phyloP scores from a whole-genome alignment of 2,888 invertebrate genomes.

The Oeneis ivallda region DNA sequence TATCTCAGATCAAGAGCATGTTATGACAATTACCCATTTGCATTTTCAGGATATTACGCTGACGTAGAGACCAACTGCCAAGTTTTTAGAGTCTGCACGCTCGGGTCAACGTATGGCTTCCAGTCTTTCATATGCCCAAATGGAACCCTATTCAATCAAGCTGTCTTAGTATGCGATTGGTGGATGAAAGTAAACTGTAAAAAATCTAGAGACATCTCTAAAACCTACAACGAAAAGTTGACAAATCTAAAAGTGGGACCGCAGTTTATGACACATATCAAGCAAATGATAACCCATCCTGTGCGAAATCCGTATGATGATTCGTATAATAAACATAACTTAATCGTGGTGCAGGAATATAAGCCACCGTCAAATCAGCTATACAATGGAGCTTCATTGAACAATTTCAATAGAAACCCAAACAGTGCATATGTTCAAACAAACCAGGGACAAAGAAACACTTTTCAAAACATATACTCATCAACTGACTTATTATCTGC shows the following conservation, averaged over 20 bases:
- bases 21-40: neutral
- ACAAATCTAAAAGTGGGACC: constrained; percentile 75
- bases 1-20: neutral
- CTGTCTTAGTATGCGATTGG: constrained; percentile 85
- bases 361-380: constrained; percentile 68
- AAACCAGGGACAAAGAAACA: constrained; percentile 58
- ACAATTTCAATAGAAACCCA: constrained; percentile 57
- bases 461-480: constrained; percentile 48
- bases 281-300: constrained; percentile 80
- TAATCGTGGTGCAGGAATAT: constrained; percentile 72
- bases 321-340: constrained; percentile 58
- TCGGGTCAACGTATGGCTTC: constrained; percentile 77
- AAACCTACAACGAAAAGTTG: constrained; percentile 68
- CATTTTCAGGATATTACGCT: constrained; percentile 83
- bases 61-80: constrained; percentile 84
- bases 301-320: constrained; percentile 71
- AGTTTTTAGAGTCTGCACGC: constrained; percentile 84
- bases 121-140: constrained; percentile 86
- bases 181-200: constrained; percentile 85
- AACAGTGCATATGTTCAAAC: constrained; percentile 61
- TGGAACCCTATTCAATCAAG: constrained; percentile 86
- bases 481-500: constrained; percentile 54
- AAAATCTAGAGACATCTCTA: constrained; percentile 64
- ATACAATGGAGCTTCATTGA: constrained; percentile 60
- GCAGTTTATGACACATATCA: constrained; percentile 80